phyloP scores from a whole-genome alignment of 2,113 vertebrate species.

The Ranitomeya variabilis region DNA sequence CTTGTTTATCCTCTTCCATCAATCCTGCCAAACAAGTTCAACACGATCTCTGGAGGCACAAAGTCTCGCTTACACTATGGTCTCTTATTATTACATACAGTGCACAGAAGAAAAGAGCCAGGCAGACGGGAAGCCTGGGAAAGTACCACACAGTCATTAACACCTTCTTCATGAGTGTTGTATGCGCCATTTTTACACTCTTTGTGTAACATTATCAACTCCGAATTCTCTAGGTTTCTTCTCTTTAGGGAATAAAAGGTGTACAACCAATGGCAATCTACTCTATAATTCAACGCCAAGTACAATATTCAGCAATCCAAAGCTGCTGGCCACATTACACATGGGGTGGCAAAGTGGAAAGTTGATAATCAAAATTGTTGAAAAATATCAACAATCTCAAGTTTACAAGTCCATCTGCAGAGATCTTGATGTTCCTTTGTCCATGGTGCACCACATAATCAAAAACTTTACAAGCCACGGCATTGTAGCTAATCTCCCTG shows the following conservation, averaged over 20 bases:
- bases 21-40: conserved; percentile 51
- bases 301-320: not conserved
- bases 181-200: not conserved
- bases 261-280: not conserved
- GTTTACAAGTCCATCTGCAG: no score
- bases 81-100: conserved; percentile 26
- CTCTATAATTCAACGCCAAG: not conserved
- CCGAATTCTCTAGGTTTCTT: not conserved
- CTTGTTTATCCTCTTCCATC: conserved; percentile 40
- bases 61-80: conserved; percentile 10
- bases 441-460: no score
- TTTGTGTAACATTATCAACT: no score
- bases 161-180: not conserved
- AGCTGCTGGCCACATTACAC: not conserved
- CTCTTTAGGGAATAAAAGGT: not conserved
- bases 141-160: not conserved
- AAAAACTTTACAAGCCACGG: no score
- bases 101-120: conserved; percentile 28
- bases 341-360: no score
- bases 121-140: not conserved
- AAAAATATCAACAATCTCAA: no score
- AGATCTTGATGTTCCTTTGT: no score
- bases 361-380: no score
- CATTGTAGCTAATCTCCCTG: no score
- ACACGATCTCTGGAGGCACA: conserved; percentile 9